Conservation (phyloP, 2,888 invertebrate species). For the Andrena hattorfiana region DNA sequence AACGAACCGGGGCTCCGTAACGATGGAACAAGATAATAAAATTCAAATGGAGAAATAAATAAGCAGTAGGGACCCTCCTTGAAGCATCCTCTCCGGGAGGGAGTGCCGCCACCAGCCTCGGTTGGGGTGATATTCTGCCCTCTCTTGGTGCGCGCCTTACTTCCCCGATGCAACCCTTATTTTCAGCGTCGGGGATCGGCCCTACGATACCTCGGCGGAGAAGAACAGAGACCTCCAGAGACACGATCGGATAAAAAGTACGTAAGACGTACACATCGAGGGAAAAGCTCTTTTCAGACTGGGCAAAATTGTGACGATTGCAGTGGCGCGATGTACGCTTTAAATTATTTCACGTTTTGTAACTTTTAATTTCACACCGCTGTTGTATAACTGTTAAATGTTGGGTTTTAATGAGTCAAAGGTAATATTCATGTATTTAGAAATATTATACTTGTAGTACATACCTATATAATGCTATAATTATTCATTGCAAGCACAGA, state of each 20-base stretch:
- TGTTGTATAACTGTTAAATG: too few relatives aligned
- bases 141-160: conserved; percentile 77
- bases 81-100: conserved; percentile 74
- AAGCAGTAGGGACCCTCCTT: conserved; percentile 75
- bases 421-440: too few relatives aligned
- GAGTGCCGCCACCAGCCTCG: conserved; percentile 60
- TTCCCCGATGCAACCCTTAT: conserved; percentile 83
- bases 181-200: conserved; percentile 74
- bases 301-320: background rate
- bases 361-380: too few relatives aligned
- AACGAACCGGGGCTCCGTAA: conserved; percentile 68
- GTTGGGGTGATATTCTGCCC: conserved; percentile 72
- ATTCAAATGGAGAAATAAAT: conserved; percentile 83
- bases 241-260: conserved; percentile 51
- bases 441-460: too few relatives aligned
- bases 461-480: too few relatives aligned
- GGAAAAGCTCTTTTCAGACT: conserved; percentile 54
- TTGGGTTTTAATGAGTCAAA: too few relatives aligned
- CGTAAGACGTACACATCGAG: conserved; percentile 70
- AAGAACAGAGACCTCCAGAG: conserved; percentile 38
- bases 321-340: background rate
- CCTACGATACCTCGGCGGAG: conserved; percentile 72
- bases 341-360: too few relatives aligned
- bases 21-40: conserved; percentile 82
- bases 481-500: too few relatives aligned